Conservation (phyloP, 2,888 invertebrate species). For the Malthinus flaveolus region DNA sequence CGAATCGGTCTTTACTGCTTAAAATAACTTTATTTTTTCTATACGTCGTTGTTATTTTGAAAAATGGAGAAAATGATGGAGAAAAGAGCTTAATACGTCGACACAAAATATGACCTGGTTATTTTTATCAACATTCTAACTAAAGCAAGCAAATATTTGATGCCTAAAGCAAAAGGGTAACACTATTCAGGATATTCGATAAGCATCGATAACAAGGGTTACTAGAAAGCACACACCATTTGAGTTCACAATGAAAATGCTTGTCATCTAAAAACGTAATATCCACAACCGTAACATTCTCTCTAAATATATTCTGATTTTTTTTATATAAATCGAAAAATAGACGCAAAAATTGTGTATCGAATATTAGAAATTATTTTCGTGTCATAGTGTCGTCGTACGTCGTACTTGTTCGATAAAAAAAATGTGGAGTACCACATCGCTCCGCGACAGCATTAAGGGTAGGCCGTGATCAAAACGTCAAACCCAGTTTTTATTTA, state of each 20-base stretch:
- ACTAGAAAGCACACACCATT: conserved; percentile 19
- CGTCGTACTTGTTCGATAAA: no score
- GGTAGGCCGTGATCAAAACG: no score
- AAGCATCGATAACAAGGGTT: conserved; percentile 21
- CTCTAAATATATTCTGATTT: conserved; percentile 4
- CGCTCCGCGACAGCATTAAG: no score
- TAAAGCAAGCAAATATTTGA: conserved; percentile 16
- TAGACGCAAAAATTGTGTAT: background rate
- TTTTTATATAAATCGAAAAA: conserved; percentile 1
- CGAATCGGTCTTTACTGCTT: no score
- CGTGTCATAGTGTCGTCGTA: no score
- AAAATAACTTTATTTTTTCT: no score
- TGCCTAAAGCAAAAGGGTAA: conserved; percentile 14
- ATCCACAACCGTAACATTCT: conserved; percentile 3
- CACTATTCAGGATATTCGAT: conserved; percentile 15
- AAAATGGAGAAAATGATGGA: background rate
- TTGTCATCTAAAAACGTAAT: conserved; percentile 13
- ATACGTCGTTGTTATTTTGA: background rate
- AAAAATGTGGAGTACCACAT: no score
- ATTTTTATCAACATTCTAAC: conserved; percentile 10
- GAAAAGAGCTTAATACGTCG: background rate
- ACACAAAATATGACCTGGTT: conserved; percentile 3
- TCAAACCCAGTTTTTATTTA: no score
- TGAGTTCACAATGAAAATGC: conserved; percentile 16
- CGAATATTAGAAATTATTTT: no score